These are phyloP conservation scores for Polypedilum pembai DNA, from an alignment of 1,140 invertebrate genomes.

Conservation along the genomic window DNA sequence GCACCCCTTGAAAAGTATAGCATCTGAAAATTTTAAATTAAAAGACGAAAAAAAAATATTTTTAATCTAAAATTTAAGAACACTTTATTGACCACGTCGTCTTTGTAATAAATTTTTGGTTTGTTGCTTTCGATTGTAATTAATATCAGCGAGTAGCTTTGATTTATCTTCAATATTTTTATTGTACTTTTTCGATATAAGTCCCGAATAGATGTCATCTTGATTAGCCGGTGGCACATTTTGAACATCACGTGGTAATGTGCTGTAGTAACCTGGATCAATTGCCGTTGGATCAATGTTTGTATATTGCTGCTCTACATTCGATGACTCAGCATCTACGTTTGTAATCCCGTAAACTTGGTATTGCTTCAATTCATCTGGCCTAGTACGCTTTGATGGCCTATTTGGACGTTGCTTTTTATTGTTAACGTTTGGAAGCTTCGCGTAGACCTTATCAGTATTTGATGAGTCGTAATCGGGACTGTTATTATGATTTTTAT, in stretches of 20 bases:
- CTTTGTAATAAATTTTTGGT: conserved; percentile 24
- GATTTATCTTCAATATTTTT: conserved; percentile 15
- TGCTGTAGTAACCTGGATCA: conserved; percentile 13
- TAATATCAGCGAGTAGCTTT: not conserved
- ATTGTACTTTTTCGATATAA: not conserved
- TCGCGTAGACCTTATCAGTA: not conserved
- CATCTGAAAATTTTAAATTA: not conserved
- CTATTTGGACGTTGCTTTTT: not conserved
- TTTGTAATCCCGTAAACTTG: not conserved
- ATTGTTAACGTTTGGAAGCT: not conserved
- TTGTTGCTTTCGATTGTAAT: conserved; percentile 15
- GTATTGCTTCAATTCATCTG: not conserved
- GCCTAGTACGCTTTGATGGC: not conserved
- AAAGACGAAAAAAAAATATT: too few relatives aligned
- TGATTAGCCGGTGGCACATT: not conserved
- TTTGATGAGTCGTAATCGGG: conserved; percentile 11
- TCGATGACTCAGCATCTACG: not conserved
- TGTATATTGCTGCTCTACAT: not conserved
- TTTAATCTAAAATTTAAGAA: not conserved
- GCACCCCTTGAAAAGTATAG: not conserved
- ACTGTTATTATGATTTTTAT: not conserved
- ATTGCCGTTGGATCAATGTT: not conserved
- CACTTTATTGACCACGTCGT: not conserved
- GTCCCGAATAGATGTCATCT: conserved; percentile 19
- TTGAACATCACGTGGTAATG: not conserved